Conservation (phyloP, 2,113 vertebrate species). For the Astatotilapia flaviijosephi region DNA sequence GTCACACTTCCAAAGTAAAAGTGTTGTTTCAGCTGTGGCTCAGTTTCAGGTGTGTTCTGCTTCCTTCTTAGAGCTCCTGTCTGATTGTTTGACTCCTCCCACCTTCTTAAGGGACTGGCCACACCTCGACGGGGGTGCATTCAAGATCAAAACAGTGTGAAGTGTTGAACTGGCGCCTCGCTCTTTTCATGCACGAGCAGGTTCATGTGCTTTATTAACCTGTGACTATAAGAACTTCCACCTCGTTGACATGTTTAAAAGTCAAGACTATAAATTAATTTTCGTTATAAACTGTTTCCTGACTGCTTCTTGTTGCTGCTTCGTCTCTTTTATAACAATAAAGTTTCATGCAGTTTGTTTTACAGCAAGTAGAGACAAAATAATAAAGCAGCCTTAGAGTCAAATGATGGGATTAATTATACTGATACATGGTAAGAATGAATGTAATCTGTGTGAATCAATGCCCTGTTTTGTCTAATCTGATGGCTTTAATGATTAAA, state of each 20-base stretch:
- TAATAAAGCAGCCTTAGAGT: not conserved
- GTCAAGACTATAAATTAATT: fast-evolving
- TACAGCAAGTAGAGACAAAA: not conserved
- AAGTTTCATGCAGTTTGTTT: not conserved
- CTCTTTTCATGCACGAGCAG: not conserved
- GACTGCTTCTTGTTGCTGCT: not conserved
- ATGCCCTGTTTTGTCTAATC: fast-evolving
- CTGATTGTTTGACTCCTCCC: not conserved
- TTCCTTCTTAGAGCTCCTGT: not conserved
- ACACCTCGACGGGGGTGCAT: not conserved
- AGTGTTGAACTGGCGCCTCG: fast-evolving
- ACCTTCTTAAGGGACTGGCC: fast-evolving
- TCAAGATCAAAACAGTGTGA: not conserved
- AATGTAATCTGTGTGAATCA: not conserved
- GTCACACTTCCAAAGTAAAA: not conserved
- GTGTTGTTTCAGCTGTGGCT: not conserved
- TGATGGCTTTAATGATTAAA: not conserved
- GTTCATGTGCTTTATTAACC: not conserved
- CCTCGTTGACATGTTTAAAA: not conserved
- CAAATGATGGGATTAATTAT: not conserved
- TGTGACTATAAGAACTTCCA: fast-evolving
- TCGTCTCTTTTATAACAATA: not conserved
- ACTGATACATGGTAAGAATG: not conserved
- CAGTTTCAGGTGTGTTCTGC: not conserved
- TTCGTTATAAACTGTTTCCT: fast-evolving